Evolutionary conservation across 1,140 invertebrate species (phyloP).

Genomic region (Zaprionus vittiger): DNA sequence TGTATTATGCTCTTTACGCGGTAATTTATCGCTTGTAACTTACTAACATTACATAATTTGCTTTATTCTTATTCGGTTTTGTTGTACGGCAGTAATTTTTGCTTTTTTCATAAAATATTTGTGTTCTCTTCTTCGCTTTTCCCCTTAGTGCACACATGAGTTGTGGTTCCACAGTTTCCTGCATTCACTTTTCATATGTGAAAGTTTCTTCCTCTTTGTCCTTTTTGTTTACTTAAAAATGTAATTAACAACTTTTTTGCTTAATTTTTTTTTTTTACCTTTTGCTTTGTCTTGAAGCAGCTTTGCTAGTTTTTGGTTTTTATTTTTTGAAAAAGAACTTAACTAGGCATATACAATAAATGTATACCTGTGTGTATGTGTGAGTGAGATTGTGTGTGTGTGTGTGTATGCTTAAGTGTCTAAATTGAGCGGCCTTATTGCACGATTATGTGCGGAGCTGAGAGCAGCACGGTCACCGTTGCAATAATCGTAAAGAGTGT

Average conservation of each 20-base stretch:
- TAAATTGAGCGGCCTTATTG: constrained; percentile 87
- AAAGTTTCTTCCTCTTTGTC: constrained; percentile 35
- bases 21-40: constrained; percentile 57
- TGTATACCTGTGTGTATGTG: constrained; percentile 31
- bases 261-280: constrained; percentile 19
- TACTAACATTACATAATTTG: constrained; percentile 61
- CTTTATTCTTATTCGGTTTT: constrained; percentile 64
- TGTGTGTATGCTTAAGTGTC: constrained; percentile 64
- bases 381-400: constrained; percentile 19
- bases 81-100: constrained; percentile 83
- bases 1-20: constrained; percentile 48
- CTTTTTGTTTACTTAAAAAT: constrained; percentile 75
- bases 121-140: constrained; percentile 10
- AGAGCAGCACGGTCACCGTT: constrained; percentile 96
- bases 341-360: constrained; percentile 51
- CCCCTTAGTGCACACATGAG: constrained; percentile 37
- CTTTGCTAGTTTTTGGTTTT: constrained; percentile 59
- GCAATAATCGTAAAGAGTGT: constrained; percentile 98
- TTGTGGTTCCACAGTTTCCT: constrained; percentile 26
- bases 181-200: constrained; percentile 30
- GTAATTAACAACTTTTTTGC: constrained; percentile 81
- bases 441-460: constrained; percentile 98
- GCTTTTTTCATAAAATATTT: constrained; percentile 80
- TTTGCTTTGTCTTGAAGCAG: constrained; percentile 66
- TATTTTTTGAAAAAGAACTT: constrained; percentile 73